A percentile compares a stretch with the other conserved stretches of the same genome.
These are phyloP conservation scores for Lepisosteus oculatus DNA, from an alignment of 2,113 vertebrate species.

Conservation along the genomic window DNA sequence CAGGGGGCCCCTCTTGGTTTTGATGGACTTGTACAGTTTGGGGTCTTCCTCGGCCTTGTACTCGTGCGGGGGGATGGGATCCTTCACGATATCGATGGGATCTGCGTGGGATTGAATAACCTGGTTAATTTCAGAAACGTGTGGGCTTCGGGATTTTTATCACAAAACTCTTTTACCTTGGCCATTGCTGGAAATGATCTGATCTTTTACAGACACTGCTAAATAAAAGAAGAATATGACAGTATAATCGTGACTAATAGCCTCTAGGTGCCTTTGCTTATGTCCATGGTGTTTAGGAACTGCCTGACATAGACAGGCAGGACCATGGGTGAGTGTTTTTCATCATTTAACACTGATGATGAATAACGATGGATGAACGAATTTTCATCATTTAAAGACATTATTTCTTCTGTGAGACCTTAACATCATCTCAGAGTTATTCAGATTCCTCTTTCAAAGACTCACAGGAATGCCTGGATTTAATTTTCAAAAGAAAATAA, in stretches of 20 bases:
- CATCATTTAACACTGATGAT: too few species aligned
- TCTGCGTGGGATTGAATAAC: conserved; percentile 60
- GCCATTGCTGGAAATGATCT: neutral
- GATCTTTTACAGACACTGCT: neutral
- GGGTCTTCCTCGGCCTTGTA: conserved; percentile 94
- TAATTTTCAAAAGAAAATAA: too few species aligned
- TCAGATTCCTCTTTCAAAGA: too few species aligned
- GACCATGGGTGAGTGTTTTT: too few species aligned
- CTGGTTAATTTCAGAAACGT: too few species aligned
- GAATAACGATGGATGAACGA: too few species aligned
- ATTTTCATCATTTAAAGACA: too few species aligned
- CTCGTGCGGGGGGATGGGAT: conserved; percentile 84
- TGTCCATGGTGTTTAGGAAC: neutral
- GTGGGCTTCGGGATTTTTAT: too few species aligned
- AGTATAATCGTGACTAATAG: neutral
- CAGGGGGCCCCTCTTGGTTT: conserved; percentile 89
- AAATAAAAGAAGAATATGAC: neutral
- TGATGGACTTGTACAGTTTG: conserved; percentile 82
- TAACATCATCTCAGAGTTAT: too few species aligned
- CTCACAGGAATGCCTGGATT: too few species aligned
- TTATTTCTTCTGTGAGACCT: too few species aligned
- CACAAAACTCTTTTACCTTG: neutral
- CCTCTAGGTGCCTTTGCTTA: conserved; percentile 19
- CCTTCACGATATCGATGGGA: conserved; percentile 93
- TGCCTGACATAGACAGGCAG: neutral